Base-by-base conservation (phyloP, 2,113 vertebrate species). In the Pelvicachromis taeniatus region DNA sequence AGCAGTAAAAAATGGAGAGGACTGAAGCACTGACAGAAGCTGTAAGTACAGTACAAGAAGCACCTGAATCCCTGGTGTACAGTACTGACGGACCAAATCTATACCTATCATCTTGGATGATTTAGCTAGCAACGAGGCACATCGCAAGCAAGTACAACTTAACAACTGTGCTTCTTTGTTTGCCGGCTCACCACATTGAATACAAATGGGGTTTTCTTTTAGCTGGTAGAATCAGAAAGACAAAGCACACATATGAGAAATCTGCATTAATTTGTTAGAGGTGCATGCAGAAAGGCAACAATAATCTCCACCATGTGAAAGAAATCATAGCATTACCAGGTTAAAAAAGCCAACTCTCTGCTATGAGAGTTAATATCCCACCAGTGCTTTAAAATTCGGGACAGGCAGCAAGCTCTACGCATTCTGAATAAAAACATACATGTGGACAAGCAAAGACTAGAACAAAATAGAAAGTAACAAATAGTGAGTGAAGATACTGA, bases 381-480 rank as follows among this genome's bases (percentile, higher is more conserved):
- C 42, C 35, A 38, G 38, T 48, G 19, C 26, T 26, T 90, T 87
- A 14, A 85, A 58, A 90, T 90, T 92, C 90, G 65, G 61, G 50
- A 54, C 58, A 80, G 54, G 35, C 26, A 75, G 35, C 8, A 48
- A 68, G 68, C 19, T 81, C 40, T 21, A 59, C 55, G 52, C 50
- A 78, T 58, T 21, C 31, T 14, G 80, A 85, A 87, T 90, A 31
- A 70, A 79, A 75, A 85, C 11, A 9, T 81, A 63, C 5, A 14
- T 23, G 42, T 70, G 78, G 29, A 50, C 4, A 38, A 56, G 23
- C 14, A 83, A 23, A 65, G 4, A 48, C 7, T 58, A 80, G 9
- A 50, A 52, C 26, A 31, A 78, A 68, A 68, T 21, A 56, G 65
- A 29, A 38, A 78, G 9, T 23, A 23, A n/a, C 14, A 83, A 14